phyloP scores from a whole-genome alignment of 2,797 vertebrate genomes.

The Cyclura pinguis region DNA sequence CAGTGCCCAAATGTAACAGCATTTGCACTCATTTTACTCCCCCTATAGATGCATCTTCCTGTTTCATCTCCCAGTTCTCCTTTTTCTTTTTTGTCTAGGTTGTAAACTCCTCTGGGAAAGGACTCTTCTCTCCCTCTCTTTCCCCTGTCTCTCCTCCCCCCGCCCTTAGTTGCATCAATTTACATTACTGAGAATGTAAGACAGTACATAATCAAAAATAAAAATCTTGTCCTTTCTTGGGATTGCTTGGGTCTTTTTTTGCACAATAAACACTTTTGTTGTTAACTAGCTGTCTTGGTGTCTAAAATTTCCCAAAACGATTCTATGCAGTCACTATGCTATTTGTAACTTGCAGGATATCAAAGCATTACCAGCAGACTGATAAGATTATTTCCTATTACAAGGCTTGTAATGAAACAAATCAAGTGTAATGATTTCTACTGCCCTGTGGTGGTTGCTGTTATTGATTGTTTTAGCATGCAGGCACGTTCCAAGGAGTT shows the following conservation, averaged over 20 bases:
- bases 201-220: neutral
- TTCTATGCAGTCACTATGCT: fast-evolving
- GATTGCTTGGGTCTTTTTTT: neutral
- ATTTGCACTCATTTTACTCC: neutral
- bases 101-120: neutral
- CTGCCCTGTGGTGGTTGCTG: neutral
- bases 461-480: constrained; percentile 32
- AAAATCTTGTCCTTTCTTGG: neutral
- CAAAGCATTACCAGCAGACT: constrained; percentile 15
- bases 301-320: constrained; percentile 8
- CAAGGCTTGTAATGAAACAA: constrained; percentile 41
- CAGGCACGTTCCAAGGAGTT: constrained; percentile 22
- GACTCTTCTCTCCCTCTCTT: neutral
- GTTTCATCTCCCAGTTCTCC: neutral
- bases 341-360: neutral
- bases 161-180: neutral
- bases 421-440: constrained; percentile 48
- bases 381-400: constrained; percentile 27
- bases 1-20: constrained; percentile 40
- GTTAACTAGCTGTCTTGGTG: neutral
- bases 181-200: neutral
- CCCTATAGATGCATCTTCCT: too few relatives aligned
- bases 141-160: neutral
- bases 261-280: neutral
- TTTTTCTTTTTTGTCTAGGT: neutral